These are phyloP conservation scores for Gulo gulo DNA, from an alignment of 2,113 vertebrate species.

Conservation along the genomic window DNA sequence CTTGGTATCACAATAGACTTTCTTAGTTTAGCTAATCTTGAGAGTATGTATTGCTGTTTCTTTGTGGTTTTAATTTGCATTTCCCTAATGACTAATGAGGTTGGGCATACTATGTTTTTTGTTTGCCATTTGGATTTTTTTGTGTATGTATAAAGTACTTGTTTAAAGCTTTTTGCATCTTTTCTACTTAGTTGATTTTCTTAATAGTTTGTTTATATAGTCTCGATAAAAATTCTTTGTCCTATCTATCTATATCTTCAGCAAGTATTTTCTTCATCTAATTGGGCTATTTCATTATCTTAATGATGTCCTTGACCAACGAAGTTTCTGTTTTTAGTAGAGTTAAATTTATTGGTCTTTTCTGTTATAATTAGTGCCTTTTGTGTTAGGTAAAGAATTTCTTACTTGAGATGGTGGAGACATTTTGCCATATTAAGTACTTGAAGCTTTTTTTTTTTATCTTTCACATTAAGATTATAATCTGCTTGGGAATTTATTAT, in stretches of 20 bases:
- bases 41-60: neutral
- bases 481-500: neutral
- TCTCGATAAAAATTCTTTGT: slow-evolving; percentile 6
- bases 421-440: neutral
- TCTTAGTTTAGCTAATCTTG: neutral
- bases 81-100: slow-evolving; percentile 8
- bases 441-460: slow-evolving; percentile 5
- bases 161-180: neutral
- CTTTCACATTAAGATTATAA: slow-evolving; percentile 16
- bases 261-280: neutral
- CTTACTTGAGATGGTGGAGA: neutral
- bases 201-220: neutral
- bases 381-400: slow-evolving; percentile 6
- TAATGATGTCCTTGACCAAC: neutral
- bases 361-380: neutral
- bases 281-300: neutral
- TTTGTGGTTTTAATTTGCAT: slow-evolving; percentile 28
- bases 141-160: neutral
- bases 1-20: neutral
- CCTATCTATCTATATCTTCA: neutral
- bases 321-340: slow-evolving; percentile 8
- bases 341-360: neutral
- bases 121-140: neutral
- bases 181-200: slow-evolving; percentile 5
- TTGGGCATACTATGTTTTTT: neutral